phyloP scores from a whole-genome alignment of 2,888 invertebrate genomes.

The Ophion ventricosus region DNA sequence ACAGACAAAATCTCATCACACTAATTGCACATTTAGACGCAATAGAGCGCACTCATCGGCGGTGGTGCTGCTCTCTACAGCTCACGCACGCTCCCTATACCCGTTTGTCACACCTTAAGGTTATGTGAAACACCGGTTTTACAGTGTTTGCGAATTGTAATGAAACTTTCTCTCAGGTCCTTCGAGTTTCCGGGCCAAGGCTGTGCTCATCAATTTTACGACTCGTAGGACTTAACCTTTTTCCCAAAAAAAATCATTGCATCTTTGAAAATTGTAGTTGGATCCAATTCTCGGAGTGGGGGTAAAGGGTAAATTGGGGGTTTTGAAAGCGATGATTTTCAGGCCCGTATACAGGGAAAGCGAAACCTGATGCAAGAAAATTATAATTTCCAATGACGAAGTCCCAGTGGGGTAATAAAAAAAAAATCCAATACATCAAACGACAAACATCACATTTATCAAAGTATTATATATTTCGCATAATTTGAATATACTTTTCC shows the following conservation, averaged over 20 bases:
- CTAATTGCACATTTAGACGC: too few relatives aligned
- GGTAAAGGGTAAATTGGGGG: not conserved
- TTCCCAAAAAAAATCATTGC: not conserved
- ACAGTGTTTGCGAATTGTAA: not conserved
- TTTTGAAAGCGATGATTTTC: not conserved
- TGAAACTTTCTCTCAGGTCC: not conserved
- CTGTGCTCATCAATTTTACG: not conserved
- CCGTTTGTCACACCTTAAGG: not conserved
- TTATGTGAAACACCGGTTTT: not conserved
- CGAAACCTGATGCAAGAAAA: not conserved
- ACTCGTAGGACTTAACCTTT: not conserved
- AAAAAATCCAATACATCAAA: too few relatives aligned
- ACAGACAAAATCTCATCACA: too few relatives aligned
- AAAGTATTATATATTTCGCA: not conserved
- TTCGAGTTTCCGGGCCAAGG: too few relatives aligned
- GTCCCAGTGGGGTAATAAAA: not conserved
- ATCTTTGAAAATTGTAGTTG: constrained; percentile 1
- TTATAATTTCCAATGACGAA: not conserved
- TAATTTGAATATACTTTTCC: not conserved
- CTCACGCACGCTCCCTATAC: not conserved
- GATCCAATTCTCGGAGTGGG: not conserved
- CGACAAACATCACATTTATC: not conserved
- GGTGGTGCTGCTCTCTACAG: too few relatives aligned
- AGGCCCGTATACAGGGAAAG: constrained; percentile 5
- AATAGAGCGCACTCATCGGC: too few relatives aligned